A percentile compares a stretch with the other conserved stretches of the same genome.
Conservation (phyloP, 2,888 invertebrate species). For the Invenusta paracnida region DNA sequence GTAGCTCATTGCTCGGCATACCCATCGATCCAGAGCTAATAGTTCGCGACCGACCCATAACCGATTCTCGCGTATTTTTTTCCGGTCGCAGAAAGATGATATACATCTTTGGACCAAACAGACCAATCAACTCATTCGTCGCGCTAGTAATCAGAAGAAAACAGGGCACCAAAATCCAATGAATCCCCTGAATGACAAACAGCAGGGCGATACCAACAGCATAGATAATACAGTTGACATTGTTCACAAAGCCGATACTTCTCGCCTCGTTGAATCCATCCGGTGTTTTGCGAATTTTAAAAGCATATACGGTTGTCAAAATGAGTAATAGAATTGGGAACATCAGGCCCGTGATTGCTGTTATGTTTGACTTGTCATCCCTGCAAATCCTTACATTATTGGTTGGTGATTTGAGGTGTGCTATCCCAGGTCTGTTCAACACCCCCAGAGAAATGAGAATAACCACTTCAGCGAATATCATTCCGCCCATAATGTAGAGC, state of each 20-base stretch:
- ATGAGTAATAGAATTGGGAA: constrained; percentile 48
- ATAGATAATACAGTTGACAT: constrained; percentile 40
- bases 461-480: not conserved
- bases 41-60: constrained; percentile 59
- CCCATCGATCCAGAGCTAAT: too few species aligned
- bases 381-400: not conserved
- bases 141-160: constrained; percentile 50
- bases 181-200: not conserved
- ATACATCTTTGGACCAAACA: constrained; percentile 58
- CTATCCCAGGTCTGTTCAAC: not conserved
- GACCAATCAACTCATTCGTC: constrained; percentile 49
- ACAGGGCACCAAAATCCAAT: constrained; percentile 42
- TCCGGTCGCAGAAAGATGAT: constrained; percentile 65
- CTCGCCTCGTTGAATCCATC: constrained; percentile 55
- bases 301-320: constrained; percentile 51
- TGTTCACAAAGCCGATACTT: constrained; percentile 50
- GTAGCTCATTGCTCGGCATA: too few species aligned
- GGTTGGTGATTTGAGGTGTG: not conserved
- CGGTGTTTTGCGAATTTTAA: constrained; percentile 52
- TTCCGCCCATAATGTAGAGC: constrained; percentile 38
- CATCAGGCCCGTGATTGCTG: constrained; percentile 28
- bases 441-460: constrained; percentile 27
- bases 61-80: constrained; percentile 65
- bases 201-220: not conserved
- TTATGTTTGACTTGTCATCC: not conserved